Evolutionary conservation across 2,888 invertebrate genomes (phyloP).

Genomic region (Rhogogaster chlorosoma): DNA sequence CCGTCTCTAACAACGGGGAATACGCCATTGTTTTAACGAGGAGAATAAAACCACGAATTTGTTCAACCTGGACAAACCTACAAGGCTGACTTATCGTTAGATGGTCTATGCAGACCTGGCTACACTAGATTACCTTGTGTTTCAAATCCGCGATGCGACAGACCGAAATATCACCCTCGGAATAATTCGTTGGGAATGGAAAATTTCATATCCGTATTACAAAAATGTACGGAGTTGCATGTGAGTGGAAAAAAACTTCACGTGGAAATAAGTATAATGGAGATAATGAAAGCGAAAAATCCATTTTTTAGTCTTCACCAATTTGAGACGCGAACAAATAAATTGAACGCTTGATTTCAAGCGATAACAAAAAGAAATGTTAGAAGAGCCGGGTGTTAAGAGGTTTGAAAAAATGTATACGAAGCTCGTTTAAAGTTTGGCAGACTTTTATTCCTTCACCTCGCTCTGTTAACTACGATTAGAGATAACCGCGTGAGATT

Average conservation of each 20-base stretch:
- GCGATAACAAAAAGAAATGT: background rate
- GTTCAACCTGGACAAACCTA: slow-evolving; percentile 59
- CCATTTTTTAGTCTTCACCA: background rate
- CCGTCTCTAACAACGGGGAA: slow-evolving; percentile 9
- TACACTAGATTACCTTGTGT: background rate
- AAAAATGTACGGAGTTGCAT: background rate
- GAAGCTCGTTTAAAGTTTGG: background rate
- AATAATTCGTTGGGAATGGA: background rate
- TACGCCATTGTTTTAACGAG: slow-evolving; percentile 71
- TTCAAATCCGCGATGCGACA: background rate
- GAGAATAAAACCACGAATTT: slow-evolving; percentile 68
- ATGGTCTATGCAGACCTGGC: background rate
- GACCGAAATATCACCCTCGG: background rate
- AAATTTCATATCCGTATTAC: background rate
- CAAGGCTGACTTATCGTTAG: background rate
- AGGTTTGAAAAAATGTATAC: background rate
- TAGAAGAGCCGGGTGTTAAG: background rate
- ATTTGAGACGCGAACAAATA: no score
- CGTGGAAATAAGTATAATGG: background rate
- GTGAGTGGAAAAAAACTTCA: background rate
- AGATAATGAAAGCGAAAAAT: background rate
- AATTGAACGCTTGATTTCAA: background rate
- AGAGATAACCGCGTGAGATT: background rate
- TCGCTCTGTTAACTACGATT: background rate
- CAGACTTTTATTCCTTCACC: background rate